phyloP scores from a whole-genome alignment of 2,888 invertebrate species.

The Meiosimyza decipiens region DNA sequence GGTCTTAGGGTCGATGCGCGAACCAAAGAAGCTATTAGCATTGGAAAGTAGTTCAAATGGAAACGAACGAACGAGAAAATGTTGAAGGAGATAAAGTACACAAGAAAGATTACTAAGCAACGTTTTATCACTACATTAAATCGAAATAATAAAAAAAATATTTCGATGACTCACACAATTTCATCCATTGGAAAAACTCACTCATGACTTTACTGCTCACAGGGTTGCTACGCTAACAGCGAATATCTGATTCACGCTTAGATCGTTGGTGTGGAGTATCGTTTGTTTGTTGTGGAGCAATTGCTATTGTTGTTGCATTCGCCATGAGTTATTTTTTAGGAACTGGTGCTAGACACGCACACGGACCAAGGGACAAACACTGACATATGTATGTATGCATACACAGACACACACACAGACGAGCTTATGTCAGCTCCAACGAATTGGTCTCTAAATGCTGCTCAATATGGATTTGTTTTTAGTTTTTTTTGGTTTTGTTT shows the following conservation, averaged over 20 bases:
- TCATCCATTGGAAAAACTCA: neutral
- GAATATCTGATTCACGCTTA: constrained; percentile 40
- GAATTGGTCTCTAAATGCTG: constrained; percentile 5
- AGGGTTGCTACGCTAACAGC: neutral
- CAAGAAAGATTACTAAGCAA: too few species aligned
- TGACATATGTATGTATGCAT: neutral
- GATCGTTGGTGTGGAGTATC: constrained; percentile 30
- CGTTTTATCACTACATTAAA: too few species aligned
- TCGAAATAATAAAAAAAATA: too few species aligned
- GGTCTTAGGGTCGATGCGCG: too few species aligned
- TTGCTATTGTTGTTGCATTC: constrained; percentile 29
- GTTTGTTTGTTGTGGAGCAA: constrained; percentile 30
- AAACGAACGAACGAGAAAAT: too few species aligned
- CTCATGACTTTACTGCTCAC: neutral
- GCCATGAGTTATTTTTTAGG: constrained; percentile 21
- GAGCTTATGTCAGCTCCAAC: constrained; percentile 10
- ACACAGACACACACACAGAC: neutral
- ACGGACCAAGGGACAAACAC: neutral
- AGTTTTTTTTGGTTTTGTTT: neutral
- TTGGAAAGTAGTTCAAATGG: too few species aligned
- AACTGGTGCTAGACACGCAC: constrained; percentile 22
- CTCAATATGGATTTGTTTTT: constrained; percentile 12
- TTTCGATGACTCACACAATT: too few species aligned
- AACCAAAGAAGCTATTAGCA: too few species aligned
- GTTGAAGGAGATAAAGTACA: too few species aligned